phyloP scores from a whole-genome alignment of 2,113 vertebrate genomes.

The Xenus cinereus region DNA sequence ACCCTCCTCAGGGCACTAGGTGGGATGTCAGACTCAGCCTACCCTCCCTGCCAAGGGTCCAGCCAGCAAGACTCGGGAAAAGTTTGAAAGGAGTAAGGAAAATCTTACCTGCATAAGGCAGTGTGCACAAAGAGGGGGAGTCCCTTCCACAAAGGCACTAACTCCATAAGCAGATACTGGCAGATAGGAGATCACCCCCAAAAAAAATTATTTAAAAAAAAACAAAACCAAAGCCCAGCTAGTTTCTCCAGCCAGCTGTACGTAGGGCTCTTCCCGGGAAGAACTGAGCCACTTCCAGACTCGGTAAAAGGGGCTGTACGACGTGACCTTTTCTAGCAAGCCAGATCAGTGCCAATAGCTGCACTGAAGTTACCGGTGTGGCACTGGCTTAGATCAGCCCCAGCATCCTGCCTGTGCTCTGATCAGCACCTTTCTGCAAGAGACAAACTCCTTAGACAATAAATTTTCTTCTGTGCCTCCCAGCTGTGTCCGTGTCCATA shows the following conservation, averaged over 20 bases:
- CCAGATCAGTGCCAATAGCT: neutral
- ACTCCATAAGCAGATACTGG: neutral
- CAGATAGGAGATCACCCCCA: neutral
- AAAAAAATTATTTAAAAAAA: neutral
- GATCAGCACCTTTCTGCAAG: neutral
- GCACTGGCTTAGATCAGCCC: neutral
- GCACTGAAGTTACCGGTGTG: neutral
- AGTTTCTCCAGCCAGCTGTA: neutral
- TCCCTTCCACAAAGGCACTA: neutral
- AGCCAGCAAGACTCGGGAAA: neutral
- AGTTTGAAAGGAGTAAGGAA: neutral
- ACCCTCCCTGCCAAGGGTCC: neutral
- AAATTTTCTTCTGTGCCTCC: neutral
- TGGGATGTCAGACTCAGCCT: neutral
- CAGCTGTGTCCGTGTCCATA: neutral
- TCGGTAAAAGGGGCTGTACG: neutral
- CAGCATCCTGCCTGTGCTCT: neutral
- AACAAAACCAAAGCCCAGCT: accelerated
- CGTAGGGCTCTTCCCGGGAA: neutral
- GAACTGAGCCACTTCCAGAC: neutral
- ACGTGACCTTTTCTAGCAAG: neutral
- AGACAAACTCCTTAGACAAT: neutral
- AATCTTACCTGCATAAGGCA: neutral
- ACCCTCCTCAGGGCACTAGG: neutral
- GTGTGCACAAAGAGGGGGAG: neutral